phyloP scores from a whole-genome alignment of 2,888 invertebrate genomes.

The Galerucella pusilla region DNA sequence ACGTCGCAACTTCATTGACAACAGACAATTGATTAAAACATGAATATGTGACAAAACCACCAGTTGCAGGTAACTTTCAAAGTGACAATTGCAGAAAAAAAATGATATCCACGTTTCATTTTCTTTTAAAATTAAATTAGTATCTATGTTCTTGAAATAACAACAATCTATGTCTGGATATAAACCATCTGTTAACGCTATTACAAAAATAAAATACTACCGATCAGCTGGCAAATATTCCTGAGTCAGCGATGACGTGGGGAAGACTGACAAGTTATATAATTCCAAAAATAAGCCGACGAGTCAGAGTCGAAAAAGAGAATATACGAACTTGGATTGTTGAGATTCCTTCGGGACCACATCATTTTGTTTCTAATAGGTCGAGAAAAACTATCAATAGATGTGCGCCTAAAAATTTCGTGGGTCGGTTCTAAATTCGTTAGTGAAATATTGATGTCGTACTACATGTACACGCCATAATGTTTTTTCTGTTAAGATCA shows the following conservation, averaged over 20 bases:
- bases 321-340: conserved; percentile 30
- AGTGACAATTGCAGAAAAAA: too few relatives aligned
- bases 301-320: conserved; percentile 17
- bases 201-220: conserved; percentile 56
- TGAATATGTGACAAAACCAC: too few relatives aligned
- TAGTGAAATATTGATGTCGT: conserved; percentile 11
- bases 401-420: conserved; percentile 3
- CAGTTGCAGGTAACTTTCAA: too few relatives aligned
- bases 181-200: conserved; percentile 61
- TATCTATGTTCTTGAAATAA: conserved; percentile 40
- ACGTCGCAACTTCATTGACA: too few relatives aligned
- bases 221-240: conserved; percentile 56
- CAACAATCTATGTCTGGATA: conserved; percentile 46
- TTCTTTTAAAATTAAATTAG: conserved; percentile 37
- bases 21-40: too few relatives aligned
- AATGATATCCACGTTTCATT: too few relatives aligned
- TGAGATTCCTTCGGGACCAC: conserved; percentile 36
- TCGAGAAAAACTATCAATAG: conserved; percentile 30
- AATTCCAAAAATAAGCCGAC: conserved; percentile 42
- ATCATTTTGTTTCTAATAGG: conserved; percentile 32
- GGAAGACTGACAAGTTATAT: conserved; percentile 34
- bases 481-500: conserved; percentile 4
- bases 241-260: conserved; percentile 54
- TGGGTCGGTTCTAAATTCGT: conserved; percentile 26
- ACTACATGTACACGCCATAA: neutral